Evolutionary conservation across 2,797 vertebrate genomes (phyloP), one percentile per base, ranked within the genome.

Genomic region (Etheostoma perlongum): DNA sequence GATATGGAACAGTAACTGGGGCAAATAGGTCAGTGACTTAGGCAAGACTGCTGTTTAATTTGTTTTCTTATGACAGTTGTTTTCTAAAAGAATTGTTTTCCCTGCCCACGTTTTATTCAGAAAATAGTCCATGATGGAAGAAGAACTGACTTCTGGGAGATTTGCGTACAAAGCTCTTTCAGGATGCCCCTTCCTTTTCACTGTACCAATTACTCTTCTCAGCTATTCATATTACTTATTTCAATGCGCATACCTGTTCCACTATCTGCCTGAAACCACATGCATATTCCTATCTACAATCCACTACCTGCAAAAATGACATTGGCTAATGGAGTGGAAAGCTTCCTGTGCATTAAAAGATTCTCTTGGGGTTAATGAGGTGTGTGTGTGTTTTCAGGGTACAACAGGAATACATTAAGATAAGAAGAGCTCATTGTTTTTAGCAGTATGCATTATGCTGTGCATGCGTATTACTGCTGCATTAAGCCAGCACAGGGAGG

Each of bases 311-410:
- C 62, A 74, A 33, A 88, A 86, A 89, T 85, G 76, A 83, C 44
- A 25, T 61, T 16, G 67, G 59, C 67, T 89, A 90, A 91, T 90
- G 91, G 84, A 85, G 82, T 57, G 74, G 67, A 90, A 85, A 58
- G 69, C 78, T 85, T 76, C 78, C 72, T 84, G 78, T 83, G 79
- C 62, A 72, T 74, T 83, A 66, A 83, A 65, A 84, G 76, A 75
- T 55, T 78, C 74, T 85, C 83, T 76, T 2, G 67, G 63, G 84
- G 79, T 88, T 92, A 90, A 90, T 88, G 84, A 88, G 55, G 52
- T 60, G 49, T 60, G 60, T 36, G 42, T 62, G 57, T 74, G 36
- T 66, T 16, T 55, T 68, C n/a, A 2, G 74, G 67, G 59, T 67
- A 23, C 66, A 71, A 60, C 30, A 36, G 67, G 73, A 81, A 82